Evolutionary conservation across 2,113 vertebrate species (phyloP).

Genomic region (Pimephales promelas): DNA sequence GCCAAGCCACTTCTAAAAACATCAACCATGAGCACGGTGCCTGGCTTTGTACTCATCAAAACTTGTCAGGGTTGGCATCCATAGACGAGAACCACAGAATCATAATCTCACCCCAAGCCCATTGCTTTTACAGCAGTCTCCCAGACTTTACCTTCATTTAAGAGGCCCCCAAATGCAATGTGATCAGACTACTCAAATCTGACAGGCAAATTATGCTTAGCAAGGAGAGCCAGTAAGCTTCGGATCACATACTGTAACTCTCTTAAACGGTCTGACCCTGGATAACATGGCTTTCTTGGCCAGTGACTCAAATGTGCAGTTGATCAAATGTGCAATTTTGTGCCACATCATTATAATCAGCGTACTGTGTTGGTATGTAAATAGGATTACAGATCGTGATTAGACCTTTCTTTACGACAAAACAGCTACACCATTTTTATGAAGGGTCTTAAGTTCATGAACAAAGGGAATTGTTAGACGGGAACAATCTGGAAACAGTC

Average conservation of each 20-base stretch:
- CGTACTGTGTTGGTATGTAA: neutral
- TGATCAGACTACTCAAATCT: conserved; percentile 62
- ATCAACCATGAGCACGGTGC: conserved; percentile 49
- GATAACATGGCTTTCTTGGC: conserved; percentile 1
- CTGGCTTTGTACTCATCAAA: conserved; percentile 16
- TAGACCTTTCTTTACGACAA: conserved; percentile 6
- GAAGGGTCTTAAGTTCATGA: conserved; percentile 27
- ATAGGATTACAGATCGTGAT: conserved; percentile 29
- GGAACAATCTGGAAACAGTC: conserved; percentile 61
- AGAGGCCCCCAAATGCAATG: conserved; percentile 39
- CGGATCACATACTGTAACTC: conserved; percentile 59
- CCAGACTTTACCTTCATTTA: conserved; percentile 44
- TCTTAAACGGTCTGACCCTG: conserved; percentile 45
- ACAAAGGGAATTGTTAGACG: conserved; percentile 55
- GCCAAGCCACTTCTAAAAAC: conserved; percentile 59
- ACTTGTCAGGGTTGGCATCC: conserved; percentile 37
- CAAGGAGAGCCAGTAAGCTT: conserved; percentile 66
- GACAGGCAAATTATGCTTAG: conserved; percentile 61
- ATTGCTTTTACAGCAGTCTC: conserved; percentile 35
- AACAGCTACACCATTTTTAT: conserved; percentile 41
- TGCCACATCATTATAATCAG: neutral
- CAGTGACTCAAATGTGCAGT: neutral
- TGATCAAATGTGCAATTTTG: conserved; percentile 3
- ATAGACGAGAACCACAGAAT: conserved; percentile 35
- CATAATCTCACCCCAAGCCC: conserved; percentile 32